Evolutionary conservation across 2,797 vertebrate species (phyloP).

Genomic region (Enteromius argenteus): DNA sequence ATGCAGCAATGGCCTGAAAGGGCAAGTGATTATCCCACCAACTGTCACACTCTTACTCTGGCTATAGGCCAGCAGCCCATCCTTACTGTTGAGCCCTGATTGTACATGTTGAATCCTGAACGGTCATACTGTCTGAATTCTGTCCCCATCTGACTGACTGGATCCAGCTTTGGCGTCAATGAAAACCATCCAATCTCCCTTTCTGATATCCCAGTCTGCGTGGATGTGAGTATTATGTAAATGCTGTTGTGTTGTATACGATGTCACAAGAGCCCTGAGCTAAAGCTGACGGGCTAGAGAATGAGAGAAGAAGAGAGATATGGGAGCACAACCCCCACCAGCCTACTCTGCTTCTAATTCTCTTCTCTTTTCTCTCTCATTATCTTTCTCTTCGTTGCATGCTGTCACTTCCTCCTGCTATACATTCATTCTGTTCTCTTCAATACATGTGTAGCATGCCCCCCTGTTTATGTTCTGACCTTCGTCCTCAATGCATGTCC

Average conservation of each 20-base stretch:
- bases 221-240: constrained; percentile 36
- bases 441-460: constrained; percentile 28
- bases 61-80: not conserved
- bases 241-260: constrained; percentile 21
- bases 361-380: constrained; percentile 22
- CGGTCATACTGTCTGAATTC: not conserved
- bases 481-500: constrained; percentile 8
- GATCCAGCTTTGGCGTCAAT: constrained; percentile 6
- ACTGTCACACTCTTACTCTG: not conserved
- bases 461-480: constrained; percentile 10
- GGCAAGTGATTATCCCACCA: constrained; percentile 4
- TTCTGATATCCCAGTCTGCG: constrained; percentile 9
- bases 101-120: constrained; percentile 18
- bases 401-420: not conserved
- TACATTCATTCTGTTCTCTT: constrained; percentile 15
- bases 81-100: not conserved
- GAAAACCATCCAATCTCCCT: constrained; percentile 13
- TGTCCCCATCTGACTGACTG: constrained; percentile 4
- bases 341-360: constrained; percentile 43
- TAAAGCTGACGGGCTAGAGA: constrained; percentile 33
- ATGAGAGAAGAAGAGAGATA: constrained; percentile 14
- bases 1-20: constrained; percentile 2
- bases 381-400: constrained; percentile 9
- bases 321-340: constrained; percentile 18
- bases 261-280: constrained; percentile 43